Evolutionary conservation across 2,888 invertebrate genomes (phyloP), one percentile per base, ranked within the genome.

Genomic region (Pollenia amentaria): DNA sequence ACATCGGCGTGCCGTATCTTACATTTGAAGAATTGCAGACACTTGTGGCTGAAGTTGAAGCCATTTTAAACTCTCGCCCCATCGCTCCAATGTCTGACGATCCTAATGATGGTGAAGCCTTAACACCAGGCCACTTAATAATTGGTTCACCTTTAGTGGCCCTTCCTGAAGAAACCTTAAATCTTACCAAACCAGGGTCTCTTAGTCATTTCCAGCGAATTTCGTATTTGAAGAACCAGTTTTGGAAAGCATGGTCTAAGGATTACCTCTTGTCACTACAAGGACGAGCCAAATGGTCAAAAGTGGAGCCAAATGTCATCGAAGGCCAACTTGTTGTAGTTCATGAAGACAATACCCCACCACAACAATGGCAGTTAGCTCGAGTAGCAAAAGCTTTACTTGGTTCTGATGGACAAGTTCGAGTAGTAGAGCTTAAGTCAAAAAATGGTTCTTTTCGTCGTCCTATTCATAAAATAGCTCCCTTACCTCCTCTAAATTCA

Each of bases 341-440:
- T 12, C 87, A 87, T 55, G 85, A 88, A 48, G 85, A 88, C 57
- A 84, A 82, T 38, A 75, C 29, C 14, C 88, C 85, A 21, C 85
- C 88, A 6, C 83, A 88, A 21, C 72, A 84, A 21, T 89, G 87
- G 84, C 12, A 72, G 8, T 62, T 88, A 1, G 78, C 72, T 53
- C 53, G 87, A 12, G 62, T 83, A 18, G 11, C 18, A 53, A 44
- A 69, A 10, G 44, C 70, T 9, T 53, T 84, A 16, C 44, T 70
- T 18, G 86, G 82, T 7, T 18, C 60, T 21, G 84, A 88, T 57
- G 82, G 80, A 9, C 67, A 46, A 38, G 81, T 87, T 21, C 77
- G 80, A 42, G 87, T 84, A 10, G 84, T 81, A n/a, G 75, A 80
- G 16, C 55, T 88, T 9, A 69, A 73, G 11, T 82, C 85, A 12